phyloP scores from a whole-genome alignment of 1,140 invertebrate genomes.

The Caenorhabditis inopinata region DNA sequence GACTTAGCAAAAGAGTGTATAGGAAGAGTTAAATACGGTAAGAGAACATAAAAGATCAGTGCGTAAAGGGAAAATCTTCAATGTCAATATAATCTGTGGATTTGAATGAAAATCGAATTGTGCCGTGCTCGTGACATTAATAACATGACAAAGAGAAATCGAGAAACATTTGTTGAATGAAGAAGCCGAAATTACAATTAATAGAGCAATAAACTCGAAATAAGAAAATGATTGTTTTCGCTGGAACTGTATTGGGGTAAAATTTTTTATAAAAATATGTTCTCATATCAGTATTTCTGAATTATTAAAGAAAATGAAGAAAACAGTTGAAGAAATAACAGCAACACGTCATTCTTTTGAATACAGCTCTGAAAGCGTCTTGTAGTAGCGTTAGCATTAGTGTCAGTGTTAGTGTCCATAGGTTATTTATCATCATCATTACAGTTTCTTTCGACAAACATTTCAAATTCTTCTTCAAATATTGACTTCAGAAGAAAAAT shows the following conservation, averaged over 20 bases:
- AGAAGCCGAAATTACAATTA: background rate
- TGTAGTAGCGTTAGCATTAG: constrained; percentile 8
- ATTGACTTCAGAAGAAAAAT: constrained; percentile 6
- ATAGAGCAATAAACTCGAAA: no score
- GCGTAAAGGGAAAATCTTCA: background rate
- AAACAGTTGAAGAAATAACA: constrained; percentile 8
- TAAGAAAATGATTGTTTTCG: no score
- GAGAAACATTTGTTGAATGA: no score
- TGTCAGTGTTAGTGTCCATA: constrained; percentile 15
- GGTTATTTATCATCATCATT: constrained; percentile 19
- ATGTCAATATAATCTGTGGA: constrained; percentile 17
- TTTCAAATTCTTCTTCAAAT: constrained; percentile 21
- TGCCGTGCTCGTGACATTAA: background rate
- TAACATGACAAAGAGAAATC: background rate
- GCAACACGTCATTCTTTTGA: constrained; percentile 2
- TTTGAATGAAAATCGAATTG: background rate
- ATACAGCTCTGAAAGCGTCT: background rate
- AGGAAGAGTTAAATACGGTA: background rate
- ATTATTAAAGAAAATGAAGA: background rate
- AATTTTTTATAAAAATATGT: no score
- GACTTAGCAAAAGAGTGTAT: background rate
- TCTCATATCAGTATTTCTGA: constrained; percentile 2
- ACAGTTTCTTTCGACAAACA: constrained; percentile 27
- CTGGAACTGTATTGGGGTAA: no score
- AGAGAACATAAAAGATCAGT: constrained; percentile 13